Base-by-base conservation (phyloP, 2,113 vertebrate species). In the Hippocampus abdominalis region DNA sequence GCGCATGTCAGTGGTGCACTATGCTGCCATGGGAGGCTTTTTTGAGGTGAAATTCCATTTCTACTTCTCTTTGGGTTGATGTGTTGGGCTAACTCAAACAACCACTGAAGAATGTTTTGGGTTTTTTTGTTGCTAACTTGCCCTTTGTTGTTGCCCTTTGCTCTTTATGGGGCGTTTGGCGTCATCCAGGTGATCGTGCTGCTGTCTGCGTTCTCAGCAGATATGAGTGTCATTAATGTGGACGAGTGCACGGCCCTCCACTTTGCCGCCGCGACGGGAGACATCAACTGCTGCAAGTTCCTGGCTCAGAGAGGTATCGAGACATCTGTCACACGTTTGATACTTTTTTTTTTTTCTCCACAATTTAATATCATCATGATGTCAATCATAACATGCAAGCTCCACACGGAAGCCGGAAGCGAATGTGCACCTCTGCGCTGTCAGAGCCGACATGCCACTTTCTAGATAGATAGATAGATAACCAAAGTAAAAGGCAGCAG, bases 271-370 rank as follows among this genome's bases (percentile, higher is more conserved):
- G 88, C 87, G 44, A 90, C 91, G 2, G 97, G 96, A 36, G 92
- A 92, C 74, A 74, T 91, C 29, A 91, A 91, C 48, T 98, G 95
- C 85, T 98, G 96, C 92, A 95, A 82, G 80, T 99, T 98, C 74
- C 86, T 99, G 85, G 92, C 93, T 75, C 97, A 97, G 84, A 93
- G 97, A 97, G 97, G 97, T 98, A 92, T 3, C 29, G 2, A 23
- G 27, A n/a, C 4, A 27, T 2, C 32, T 5, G 36, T 69, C 10
- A 64, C 27, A 20, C 2, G 20, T 60, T 60, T 60, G 4, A 29
- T 57, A 4, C n/a, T 23, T 48, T 20, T 48, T 48, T 48, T 44
- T 9, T 42, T 42, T 8, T 9, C 9, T 4, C 12, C 42, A 44
- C 42, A 44, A 44, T 44, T 42, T 42, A 29, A 29, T 29, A 32